phyloP scores from a whole-genome alignment of 2,888 invertebrate species.

The Amphipyra berbera region DNA sequence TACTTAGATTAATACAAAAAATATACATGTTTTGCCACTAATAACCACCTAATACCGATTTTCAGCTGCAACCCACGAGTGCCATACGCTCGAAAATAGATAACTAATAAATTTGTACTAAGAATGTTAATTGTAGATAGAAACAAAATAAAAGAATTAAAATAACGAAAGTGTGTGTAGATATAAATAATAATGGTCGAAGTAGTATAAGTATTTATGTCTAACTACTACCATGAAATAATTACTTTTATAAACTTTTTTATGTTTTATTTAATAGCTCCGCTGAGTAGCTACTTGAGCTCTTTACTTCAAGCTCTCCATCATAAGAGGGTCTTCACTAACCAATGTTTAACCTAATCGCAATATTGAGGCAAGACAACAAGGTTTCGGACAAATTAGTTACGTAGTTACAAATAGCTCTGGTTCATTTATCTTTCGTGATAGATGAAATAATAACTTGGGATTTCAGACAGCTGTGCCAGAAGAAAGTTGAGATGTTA shows the following conservation, averaged over 20 bases:
- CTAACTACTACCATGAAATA: too few relatives aligned
- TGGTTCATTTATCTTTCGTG: constrained; percentile 14
- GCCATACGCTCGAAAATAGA: too few relatives aligned
- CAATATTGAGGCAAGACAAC: constrained; percentile 12
- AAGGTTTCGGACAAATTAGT: constrained; percentile 13
- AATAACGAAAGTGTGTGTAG: too few relatives aligned
- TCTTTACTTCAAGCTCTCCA: constrained; percentile 33
- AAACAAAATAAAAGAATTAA: too few relatives aligned
- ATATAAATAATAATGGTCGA: too few relatives aligned
- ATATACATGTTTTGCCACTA: too few relatives aligned
- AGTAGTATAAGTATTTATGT: too few relatives aligned
- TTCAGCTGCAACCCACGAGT: too few relatives aligned
- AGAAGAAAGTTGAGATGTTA: neutral
- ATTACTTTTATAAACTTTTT: neutral
- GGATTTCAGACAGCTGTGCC: constrained; percentile 2
- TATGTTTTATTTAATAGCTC: neutral
- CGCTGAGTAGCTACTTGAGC: constrained; percentile 23
- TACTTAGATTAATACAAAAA: too few relatives aligned
- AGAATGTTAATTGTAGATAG: too few relatives aligned
- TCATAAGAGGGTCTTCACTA: constrained; percentile 31
- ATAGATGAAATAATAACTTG: constrained; percentile 3
- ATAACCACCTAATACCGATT: too few relatives aligned
- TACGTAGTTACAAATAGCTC: constrained; percentile 17
- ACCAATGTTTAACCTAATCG: constrained; percentile 29
- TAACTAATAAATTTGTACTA: too few relatives aligned